phyloP scores from a whole-genome alignment of 2,797 vertebrate genomes.

The Mallotus villosus region DNA sequence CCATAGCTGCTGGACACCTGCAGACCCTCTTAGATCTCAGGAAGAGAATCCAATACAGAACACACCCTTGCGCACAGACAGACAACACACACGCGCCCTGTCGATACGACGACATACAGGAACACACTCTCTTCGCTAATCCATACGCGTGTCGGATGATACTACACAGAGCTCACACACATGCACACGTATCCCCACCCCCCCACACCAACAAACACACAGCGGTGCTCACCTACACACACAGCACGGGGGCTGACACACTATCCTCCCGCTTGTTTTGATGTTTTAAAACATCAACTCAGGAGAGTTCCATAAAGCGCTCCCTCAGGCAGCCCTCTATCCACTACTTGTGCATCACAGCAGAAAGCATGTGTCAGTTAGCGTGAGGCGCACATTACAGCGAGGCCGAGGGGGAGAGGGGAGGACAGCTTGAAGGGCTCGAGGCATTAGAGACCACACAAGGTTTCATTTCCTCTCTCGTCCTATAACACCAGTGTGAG shows the following conservation, averaged over 20 bases:
- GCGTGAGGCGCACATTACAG: constrained; percentile 2
- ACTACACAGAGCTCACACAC: neutral
- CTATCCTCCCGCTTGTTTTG: too few species aligned
- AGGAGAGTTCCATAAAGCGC: neutral
- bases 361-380: neutral
- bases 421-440: constrained; percentile 18
- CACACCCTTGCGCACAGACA: constrained; percentile 25
- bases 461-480: constrained; percentile 46
- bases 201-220: neutral
- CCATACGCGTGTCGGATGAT: too few species aligned
- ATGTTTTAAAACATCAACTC: too few species aligned
- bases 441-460: constrained; percentile 12
- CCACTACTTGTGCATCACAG: constrained; percentile 7
- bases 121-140: too few species aligned
- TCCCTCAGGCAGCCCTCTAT: too few species aligned
- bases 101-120: neutral
- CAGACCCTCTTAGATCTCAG: constrained; percentile 28
- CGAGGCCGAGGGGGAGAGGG: constrained; percentile 12
- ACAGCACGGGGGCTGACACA: neutral
- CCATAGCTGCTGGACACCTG: constrained; percentile 31
- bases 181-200: constrained; percentile 20
- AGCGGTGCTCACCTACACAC: neutral
- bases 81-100: neutral
- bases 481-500: constrained; percentile 14
- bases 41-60: constrained; percentile 44